Percentiles rank a stretch among this genome's conserved stretches.
Evolutionary conservation across 2,888 invertebrate genomes (phyloP).

Genomic region (Scaptomyza polygonia): DNA sequence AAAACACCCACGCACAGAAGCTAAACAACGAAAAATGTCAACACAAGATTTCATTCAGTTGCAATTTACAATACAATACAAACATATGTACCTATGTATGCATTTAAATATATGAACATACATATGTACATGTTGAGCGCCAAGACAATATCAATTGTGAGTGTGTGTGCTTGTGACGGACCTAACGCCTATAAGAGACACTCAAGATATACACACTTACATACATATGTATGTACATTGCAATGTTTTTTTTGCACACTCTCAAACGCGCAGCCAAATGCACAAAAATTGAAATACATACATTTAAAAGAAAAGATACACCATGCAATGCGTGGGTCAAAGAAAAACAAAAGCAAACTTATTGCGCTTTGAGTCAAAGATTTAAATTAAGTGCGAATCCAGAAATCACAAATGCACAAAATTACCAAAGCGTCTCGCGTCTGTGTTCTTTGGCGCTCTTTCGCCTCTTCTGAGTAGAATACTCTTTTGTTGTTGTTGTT

Average conservation of each 20-base stretch:
- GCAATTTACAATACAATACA: too few species aligned
- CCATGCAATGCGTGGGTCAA: conserved; percentile 30
- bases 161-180: conserved; percentile 15
- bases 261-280: not conserved
- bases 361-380: conserved; percentile 25
- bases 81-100: too few species aligned
- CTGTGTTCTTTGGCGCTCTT: conserved; percentile 30
- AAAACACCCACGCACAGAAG: conserved; percentile 32
- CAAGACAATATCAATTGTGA: conserved; percentile 19
- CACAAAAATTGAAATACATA: too few species aligned
- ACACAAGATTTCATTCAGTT: conserved; percentile 40
- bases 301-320: conserved; percentile 1
- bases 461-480: conserved; percentile 6
- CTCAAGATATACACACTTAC: conserved; percentile 8
- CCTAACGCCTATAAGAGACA: conserved; percentile 21
- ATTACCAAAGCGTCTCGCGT: conserved; percentile 20
- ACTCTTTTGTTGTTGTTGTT: not conserved
- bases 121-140: not conserved
- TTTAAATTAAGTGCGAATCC: conserved; percentile 42
- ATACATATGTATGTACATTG: not conserved
- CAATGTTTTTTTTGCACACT: conserved; percentile 10
- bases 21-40: conserved; percentile 11
- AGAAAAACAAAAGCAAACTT: conserved; percentile 6
- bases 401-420: conserved; percentile 41
- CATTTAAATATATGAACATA: conserved; percentile 10